These are phyloP conservation scores for Macrosiphum euphorbiae DNA, from an alignment of 2,888 invertebrate species.

Conservation along the genomic window DNA sequence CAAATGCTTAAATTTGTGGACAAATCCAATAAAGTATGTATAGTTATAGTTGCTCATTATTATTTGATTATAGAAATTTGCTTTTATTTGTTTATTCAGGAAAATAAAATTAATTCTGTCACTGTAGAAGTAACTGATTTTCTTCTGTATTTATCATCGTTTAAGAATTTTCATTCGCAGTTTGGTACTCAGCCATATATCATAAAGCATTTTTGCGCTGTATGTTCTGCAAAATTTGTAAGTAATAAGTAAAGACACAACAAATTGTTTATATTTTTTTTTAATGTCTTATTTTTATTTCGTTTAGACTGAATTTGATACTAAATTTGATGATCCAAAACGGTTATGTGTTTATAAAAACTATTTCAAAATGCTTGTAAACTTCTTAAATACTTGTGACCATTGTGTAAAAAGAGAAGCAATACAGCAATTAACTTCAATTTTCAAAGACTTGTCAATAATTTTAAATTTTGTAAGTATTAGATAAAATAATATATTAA, in stretches of 20 bases:
- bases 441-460: conserved; percentile 38
- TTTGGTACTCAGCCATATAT: conserved; percentile 54
- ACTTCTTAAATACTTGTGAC: conserved; percentile 47
- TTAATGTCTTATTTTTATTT: background rate
- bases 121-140: conserved; percentile 60
- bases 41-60: background rate
- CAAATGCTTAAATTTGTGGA: conserved; percentile 51
- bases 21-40: conserved; percentile 38
- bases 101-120: conserved; percentile 47
- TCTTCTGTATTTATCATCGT: conserved; percentile 48
- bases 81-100: conserved; percentile 15
- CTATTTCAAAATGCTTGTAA: conserved; percentile 53
- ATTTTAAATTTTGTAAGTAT: conserved; percentile 61
- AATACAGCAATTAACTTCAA: conserved; percentile 54
- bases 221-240: conserved; percentile 41
- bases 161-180: conserved; percentile 50
- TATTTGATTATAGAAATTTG: background rate
- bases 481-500: background rate
- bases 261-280: background rate
- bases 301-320: conserved; percentile 40
- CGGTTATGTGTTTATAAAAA: conserved; percentile 45
- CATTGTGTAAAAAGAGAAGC: conserved; percentile 55
- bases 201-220: conserved; percentile 48
- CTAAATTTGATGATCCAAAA: conserved; percentile 50
- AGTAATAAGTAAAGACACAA: background rate